phyloP scores from a whole-genome alignment of 2,888 invertebrate genomes.

The Nymphalis c-album region DNA sequence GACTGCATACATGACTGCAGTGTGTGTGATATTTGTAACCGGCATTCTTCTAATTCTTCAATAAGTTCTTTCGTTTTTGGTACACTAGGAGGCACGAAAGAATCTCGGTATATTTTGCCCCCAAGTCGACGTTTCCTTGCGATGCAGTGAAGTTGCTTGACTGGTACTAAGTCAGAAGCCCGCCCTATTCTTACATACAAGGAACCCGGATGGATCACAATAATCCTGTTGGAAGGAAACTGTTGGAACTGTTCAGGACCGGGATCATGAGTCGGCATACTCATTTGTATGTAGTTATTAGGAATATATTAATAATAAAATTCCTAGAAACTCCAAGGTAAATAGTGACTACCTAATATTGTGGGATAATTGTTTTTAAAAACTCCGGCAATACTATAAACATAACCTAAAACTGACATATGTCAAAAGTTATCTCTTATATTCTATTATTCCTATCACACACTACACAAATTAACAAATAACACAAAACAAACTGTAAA shows the following conservation, averaged over 20 bases:
- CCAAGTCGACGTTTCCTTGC: constrained; percentile 84
- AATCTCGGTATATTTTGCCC: constrained; percentile 82
- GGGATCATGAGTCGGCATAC: constrained; percentile 65
- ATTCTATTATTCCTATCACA: background rate
- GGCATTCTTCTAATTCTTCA: constrained; percentile 91
- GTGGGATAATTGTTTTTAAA: background rate
- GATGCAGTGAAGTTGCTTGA: constrained; percentile 91
- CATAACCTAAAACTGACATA: constrained; percentile 16
- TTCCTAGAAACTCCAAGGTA: background rate
- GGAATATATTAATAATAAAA: background rate
- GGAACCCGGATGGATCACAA: constrained; percentile 98
- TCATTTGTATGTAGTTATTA: constrained; percentile 49
- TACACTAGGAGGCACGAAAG: constrained; percentile 84
- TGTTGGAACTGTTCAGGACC: constrained; percentile 80
- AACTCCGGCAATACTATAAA: constrained; percentile 15
- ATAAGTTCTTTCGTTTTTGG: constrained; percentile 85
- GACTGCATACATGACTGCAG: constrained; percentile 93
- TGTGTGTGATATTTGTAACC: constrained; percentile 91
- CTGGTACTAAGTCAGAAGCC: constrained; percentile 93
- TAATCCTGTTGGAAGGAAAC: constrained; percentile 89
- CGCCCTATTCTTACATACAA: constrained; percentile 93
- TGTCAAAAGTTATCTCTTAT: background rate
- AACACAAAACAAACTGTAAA: background rate
- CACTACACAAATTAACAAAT: background rate
- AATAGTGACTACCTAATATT: background rate